Evolutionary conservation across 2,797 vertebrate genomes (phyloP).

Genomic region (Sebastes dallii): DNA sequence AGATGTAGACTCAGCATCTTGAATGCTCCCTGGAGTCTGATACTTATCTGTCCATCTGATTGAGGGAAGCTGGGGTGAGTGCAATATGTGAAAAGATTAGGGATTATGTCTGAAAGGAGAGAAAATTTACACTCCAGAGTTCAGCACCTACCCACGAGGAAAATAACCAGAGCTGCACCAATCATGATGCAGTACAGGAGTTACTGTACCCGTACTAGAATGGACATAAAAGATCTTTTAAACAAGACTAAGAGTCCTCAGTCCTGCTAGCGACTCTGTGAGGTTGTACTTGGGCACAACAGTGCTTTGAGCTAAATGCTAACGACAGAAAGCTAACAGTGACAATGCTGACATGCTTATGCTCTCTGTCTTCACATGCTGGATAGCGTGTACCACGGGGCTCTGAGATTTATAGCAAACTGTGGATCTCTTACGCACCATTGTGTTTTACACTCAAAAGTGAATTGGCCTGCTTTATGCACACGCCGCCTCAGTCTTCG

Average conservation of each 20-base stretch:
- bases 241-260: neutral
- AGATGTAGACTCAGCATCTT: conserved; percentile 31
- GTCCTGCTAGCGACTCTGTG: neutral
- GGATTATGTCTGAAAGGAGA: neutral
- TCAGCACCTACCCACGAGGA: neutral
- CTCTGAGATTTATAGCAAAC: too few species aligned
- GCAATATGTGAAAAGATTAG: conserved; percentile 3
- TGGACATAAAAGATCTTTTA: neutral
- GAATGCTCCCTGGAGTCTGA: conserved; percentile 37
- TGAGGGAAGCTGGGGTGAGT: conserved; percentile 5
- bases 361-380: too few species aligned
- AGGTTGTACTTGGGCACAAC: neutral
- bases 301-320: neutral
- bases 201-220: neutral
- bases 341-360: too few species aligned
- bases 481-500: too few species aligned
- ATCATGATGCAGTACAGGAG: neutral
- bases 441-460: too few species aligned
- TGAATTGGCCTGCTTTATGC: too few species aligned
- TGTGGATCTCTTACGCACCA: too few species aligned
- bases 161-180: neutral
- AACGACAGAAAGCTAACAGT: neutral
- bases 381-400: too few species aligned
- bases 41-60: conserved; percentile 46
- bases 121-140: neutral